These are phyloP conservation scores for Physella acuta DNA, from an alignment of 1,140 invertebrate species.

Conservation along the genomic window DNA sequence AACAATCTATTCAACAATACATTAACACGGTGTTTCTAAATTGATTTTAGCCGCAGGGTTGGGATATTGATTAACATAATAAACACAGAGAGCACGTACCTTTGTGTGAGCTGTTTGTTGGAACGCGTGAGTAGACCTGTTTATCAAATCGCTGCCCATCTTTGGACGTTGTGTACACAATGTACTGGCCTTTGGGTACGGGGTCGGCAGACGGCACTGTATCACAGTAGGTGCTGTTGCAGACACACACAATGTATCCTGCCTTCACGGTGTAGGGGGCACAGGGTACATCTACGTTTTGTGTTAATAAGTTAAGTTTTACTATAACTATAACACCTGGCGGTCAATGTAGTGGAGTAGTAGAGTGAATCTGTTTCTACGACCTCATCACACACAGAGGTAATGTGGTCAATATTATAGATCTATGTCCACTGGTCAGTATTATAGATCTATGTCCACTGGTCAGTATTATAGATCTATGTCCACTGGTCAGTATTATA, in stretches of 20 bases:
- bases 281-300: slow-evolving; percentile 20
- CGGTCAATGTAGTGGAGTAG: not conserved
- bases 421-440: too few relatives aligned
- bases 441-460: too few relatives aligned
- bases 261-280: slow-evolving; percentile 2
- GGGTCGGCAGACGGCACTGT: slow-evolving; percentile 60
- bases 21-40: too few relatives aligned
- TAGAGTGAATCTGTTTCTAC: too few relatives aligned
- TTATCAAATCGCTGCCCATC: slow-evolving; percentile 63
- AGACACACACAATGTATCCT: slow-evolving; percentile 76
- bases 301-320: not conserved
- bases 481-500: too few relatives aligned
- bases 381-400: not conserved
- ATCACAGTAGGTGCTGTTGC: slow-evolving; percentile 83
- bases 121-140: slow-evolving; percentile 16
- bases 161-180: slow-evolving; percentile 66
- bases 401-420: too few relatives aligned
- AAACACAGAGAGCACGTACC: not conserved
- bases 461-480: too few relatives aligned
- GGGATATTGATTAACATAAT: too few relatives aligned
- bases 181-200: slow-evolving; percentile 60
- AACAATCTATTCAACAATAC: too few relatives aligned
- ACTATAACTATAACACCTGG: not conserved
- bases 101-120: not conserved
- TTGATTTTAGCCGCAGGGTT: too few relatives aligned